Conservation (phyloP, 2,113 vertebrate genomes). For the Rhinopomastus cyanomelas region DNA sequence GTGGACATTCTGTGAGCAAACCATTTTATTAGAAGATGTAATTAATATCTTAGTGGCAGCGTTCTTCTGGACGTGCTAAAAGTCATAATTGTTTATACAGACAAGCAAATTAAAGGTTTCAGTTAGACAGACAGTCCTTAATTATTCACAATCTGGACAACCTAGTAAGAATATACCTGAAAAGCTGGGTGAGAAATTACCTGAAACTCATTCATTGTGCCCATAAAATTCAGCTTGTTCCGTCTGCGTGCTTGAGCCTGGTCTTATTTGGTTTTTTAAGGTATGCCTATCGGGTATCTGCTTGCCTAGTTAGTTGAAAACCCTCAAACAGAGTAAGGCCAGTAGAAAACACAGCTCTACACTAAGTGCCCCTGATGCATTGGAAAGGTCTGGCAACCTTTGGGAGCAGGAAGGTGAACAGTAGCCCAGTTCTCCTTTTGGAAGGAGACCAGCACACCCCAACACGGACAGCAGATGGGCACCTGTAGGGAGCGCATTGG, state of each 20-base stretch:
- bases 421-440: background rate
- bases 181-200: constrained; percentile 17
- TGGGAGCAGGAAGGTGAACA: background rate
- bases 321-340: background rate
- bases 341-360: background rate
- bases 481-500: background rate
- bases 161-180: background rate
- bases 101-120: constrained; percentile 48
- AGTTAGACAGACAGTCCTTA: background rate
- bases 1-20: background rate
- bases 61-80: background rate
- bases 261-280: constrained; percentile 13
- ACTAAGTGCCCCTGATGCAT: background rate
- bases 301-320: background rate
- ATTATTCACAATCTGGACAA: constrained; percentile 20
- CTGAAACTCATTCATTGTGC: constrained; percentile 30
- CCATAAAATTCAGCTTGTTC: background rate
- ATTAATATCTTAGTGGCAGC: constrained; percentile 20
- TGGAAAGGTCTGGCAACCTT: background rate
- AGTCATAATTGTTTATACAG: constrained; percentile 15
- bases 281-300: background rate
- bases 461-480: background rate
- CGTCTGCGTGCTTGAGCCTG: background rate
- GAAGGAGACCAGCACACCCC: background rate
- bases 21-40: constrained; percentile 2